These are phyloP conservation scores for Coecobrya sp. DNA, from an alignment of 2,888 invertebrate genomes.

Conservation along the genomic window DNA sequence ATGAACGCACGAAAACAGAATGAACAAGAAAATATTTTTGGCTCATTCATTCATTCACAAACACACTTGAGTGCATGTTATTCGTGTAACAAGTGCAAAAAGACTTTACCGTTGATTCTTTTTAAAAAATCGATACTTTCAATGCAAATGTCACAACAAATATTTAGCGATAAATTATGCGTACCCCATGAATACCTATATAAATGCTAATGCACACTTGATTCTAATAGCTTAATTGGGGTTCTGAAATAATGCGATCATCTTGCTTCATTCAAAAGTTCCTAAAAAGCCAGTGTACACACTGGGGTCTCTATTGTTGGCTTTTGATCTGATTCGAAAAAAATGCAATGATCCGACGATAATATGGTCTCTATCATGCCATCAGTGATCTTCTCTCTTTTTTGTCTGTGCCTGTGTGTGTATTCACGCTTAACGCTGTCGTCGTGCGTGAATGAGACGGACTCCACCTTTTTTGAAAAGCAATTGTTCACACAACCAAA, in stretches of 20 bases:
- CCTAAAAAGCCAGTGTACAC: neutral
- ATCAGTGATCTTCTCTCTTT: neutral
- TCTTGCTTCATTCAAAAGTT: neutral
- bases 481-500: neutral
- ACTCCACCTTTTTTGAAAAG: slow-evolving; percentile 6
- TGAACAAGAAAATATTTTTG: neutral
- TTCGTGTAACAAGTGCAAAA: neutral
- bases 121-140: slow-evolving; percentile 9
- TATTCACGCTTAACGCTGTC: neutral
- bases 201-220: slow-evolving; percentile 27
- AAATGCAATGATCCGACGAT: neutral
- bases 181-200: slow-evolving; percentile 1
- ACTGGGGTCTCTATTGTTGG: neutral
- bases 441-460: neutral
- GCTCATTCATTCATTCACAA: neutral
- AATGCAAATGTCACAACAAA: slow-evolving; percentile 42
- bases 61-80: neutral
- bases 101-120: neutral
- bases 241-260: slow-evolving; percentile 42
- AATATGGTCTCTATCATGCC: neutral
- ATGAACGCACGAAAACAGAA: neutral
- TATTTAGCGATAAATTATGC: neutral
- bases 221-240: slow-evolving; percentile 30
- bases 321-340: neutral
- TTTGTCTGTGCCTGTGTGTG: neutral